phyloP scores from a whole-genome alignment of 2,797 vertebrate genomes.

The Acropternis orthonyx region DNA sequence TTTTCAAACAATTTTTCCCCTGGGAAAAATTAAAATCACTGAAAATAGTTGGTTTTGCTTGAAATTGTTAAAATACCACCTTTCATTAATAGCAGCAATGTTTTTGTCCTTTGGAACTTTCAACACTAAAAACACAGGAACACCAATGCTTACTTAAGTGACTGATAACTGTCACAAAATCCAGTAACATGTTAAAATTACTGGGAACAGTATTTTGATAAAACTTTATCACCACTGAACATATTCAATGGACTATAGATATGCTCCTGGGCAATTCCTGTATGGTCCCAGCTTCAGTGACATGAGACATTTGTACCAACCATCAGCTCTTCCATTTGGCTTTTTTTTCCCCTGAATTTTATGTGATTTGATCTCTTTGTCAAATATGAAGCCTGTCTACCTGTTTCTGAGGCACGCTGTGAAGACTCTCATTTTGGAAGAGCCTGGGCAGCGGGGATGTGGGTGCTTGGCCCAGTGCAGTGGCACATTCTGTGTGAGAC shows the following conservation, averaged over 20 bases:
- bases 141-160: not conserved
- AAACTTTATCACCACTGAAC: not conserved
- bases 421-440: not conserved
- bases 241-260: not conserved
- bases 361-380: not conserved
- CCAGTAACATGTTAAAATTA: not conserved
- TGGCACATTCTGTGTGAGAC: not conserved
- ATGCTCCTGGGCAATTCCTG: not conserved
- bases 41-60: not conserved
- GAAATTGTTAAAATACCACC: not conserved
- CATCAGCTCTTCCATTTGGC: not conserved
- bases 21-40: not conserved
- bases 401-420: not conserved
- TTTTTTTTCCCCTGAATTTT: not conserved
- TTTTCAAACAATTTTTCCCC: not conserved
- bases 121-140: not conserved
- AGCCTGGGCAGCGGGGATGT: not conserved
- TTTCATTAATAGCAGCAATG: not conserved
- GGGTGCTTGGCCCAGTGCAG: not conserved
- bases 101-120: not conserved
- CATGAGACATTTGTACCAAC: not conserved
- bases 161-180: not conserved
- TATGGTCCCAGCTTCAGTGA: not conserved
- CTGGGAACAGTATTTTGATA: not conserved
- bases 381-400: not conserved